A percentile compares a stretch with the other conserved stretches of the same genome.
phyloP scores from a whole-genome alignment of 2,113 vertebrate species.

The Neomonachus schauinslandi region DNA sequence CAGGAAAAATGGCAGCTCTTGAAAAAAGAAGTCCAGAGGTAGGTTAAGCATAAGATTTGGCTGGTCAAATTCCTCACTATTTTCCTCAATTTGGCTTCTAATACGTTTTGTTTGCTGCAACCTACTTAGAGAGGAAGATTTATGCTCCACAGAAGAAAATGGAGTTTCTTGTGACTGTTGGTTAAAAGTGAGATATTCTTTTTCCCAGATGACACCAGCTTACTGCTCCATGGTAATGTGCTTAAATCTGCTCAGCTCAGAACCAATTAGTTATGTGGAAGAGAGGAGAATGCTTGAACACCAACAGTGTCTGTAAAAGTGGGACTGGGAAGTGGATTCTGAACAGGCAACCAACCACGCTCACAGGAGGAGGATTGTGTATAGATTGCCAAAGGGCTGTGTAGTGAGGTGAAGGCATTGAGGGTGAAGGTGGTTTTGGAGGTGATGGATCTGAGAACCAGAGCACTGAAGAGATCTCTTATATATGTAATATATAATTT shows the following conservation, averaged over 20 bases:
- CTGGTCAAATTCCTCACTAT: too few relatives aligned
- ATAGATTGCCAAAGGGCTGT: background rate
- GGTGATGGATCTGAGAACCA: background rate
- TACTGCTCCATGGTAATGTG: background rate
- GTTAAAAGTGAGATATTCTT: background rate
- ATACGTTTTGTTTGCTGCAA: background rate
- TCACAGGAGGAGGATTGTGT: background rate
- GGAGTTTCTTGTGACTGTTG: background rate
- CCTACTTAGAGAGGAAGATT: background rate
- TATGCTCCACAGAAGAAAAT: background rate
- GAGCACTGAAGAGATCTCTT: background rate
- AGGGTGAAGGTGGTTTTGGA: background rate
- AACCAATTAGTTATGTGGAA: background rate
- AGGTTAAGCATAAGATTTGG: background rate
- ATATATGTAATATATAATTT: background rate
- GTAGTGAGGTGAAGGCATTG: background rate
- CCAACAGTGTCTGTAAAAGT: background rate
- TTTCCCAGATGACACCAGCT: background rate
- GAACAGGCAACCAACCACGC: fast-evolving
- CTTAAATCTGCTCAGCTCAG: background rate
- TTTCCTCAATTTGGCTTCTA: background rate
- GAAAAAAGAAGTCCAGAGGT: background rate
- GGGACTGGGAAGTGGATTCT: background rate
- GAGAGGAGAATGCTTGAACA: background rate
- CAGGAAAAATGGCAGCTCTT: background rate